phyloP scores from a whole-genome alignment of 2,113 vertebrate species.

The Xiphorhynchus elegans region DNA sequence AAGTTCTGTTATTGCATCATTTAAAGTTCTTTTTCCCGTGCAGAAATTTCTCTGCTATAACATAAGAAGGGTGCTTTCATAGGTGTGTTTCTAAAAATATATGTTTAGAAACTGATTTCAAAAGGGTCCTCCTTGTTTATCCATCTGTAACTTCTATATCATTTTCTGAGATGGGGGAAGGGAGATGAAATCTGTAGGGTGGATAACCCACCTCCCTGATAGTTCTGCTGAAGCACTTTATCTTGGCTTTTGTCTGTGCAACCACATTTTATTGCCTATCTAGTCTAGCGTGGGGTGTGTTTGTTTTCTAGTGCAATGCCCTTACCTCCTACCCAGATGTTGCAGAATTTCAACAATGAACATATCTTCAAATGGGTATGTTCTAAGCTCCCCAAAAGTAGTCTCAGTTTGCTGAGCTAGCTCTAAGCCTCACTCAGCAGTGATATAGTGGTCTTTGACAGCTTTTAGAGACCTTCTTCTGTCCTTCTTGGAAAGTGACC shows the following conservation, averaged over 20 bases:
- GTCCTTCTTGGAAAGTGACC: neutral
- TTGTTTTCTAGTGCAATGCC: neutral
- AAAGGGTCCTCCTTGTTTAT: neutral
- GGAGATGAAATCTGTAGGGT: neutral
- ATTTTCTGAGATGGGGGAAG: neutral
- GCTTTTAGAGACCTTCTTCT: neutral
- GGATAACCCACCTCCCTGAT: rapidly evolving
- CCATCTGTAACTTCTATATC: neutral
- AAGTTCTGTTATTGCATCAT: neutral
- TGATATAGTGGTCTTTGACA: neutral
- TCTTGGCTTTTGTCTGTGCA: neutral
- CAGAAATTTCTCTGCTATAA: neutral
- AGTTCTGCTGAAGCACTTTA: neutral
- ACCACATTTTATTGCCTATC: neutral
- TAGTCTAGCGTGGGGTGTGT: rapidly evolving
- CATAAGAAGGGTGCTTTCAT: neutral
- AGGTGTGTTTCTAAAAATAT: neutral
- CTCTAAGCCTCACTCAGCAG: neutral
- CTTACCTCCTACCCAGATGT: neutral
- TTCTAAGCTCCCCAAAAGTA: neutral
- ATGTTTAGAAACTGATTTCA: neutral
- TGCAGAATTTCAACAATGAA: neutral
- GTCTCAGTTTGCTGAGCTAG: neutral
- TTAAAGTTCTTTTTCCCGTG: neutral
- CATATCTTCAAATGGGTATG: neutral